phyloP scores from a whole-genome alignment of 2,113 vertebrate genomes.

The Bubo bubo region DNA sequence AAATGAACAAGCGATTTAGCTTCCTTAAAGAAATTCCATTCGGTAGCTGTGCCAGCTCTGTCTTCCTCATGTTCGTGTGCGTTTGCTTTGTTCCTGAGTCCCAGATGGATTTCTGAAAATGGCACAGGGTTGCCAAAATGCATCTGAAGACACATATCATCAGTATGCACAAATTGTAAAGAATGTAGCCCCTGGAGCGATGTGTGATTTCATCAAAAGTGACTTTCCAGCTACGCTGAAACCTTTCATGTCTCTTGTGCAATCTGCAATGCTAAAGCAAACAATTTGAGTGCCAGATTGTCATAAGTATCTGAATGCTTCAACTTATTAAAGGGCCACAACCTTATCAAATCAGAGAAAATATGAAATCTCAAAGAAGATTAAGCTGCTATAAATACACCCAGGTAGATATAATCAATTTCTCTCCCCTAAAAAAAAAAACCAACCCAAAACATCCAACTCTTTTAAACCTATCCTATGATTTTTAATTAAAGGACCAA shows the following conservation, averaged over 20 bases:
- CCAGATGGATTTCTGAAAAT: constrained; percentile 60
- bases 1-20: constrained; percentile 43
- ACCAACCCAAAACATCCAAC: background rate
- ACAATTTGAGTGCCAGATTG: constrained; percentile 59
- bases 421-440: background rate
- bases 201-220: constrained; percentile 65
- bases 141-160: constrained; percentile 35
- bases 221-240: constrained; percentile 68
- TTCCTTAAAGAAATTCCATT: constrained; percentile 70
- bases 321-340: constrained; percentile 29
- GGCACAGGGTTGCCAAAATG: constrained; percentile 35
- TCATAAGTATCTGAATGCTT: constrained; percentile 36
- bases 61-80: constrained; percentile 31
- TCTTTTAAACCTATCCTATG: background rate
- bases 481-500: background rate
- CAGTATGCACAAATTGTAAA: constrained; percentile 55
- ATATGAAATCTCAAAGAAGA: background rate
- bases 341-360: constrained; percentile 21
- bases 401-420: background rate
- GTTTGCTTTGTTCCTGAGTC: constrained; percentile 45
- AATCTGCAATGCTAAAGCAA: constrained; percentile 69
- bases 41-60: constrained; percentile 56
- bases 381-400: background rate
- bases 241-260: constrained; percentile 68
- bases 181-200: constrained; percentile 34